These are phyloP conservation scores for Amblyjoppa fuscipennis DNA, from an alignment of 2,888 invertebrate species.

Conservation along the genomic window DNA sequence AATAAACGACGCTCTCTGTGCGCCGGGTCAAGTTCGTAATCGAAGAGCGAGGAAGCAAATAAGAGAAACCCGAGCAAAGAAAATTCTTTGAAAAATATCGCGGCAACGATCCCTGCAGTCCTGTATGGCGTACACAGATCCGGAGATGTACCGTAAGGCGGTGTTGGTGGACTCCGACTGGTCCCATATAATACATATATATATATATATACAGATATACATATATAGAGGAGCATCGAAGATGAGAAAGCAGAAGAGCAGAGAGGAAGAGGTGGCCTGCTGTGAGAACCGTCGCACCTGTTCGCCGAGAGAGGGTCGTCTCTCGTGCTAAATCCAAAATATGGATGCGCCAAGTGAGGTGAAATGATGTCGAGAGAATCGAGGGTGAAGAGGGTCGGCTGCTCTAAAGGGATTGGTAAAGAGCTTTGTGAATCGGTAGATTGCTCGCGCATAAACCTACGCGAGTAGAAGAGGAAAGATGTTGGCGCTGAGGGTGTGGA, in stretches of 20 bases:
- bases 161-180: background rate
- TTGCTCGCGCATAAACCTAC: conserved; percentile 29
- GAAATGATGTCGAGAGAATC: conserved; percentile 63
- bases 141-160: background rate
- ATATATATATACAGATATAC: background rate
- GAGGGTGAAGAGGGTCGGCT: conserved; percentile 52
- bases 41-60: conserved; percentile 30
- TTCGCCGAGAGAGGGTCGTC: conserved; percentile 48
- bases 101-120: background rate
- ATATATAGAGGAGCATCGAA: conserved; percentile 6
- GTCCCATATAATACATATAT: background rate
- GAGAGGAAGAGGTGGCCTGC: conserved; percentile 34
- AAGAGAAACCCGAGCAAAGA: conserved; percentile 1
- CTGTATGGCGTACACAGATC: background rate
- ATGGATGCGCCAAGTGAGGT: conserved; percentile 67
- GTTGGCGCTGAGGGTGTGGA: background rate
- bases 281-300: conserved; percentile 68
- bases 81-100: conserved; percentile 13
- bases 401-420: conserved; percentile 46
- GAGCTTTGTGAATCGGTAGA: conserved; percentile 50
- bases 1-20: conserved; percentile 6
- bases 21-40: conserved; percentile 48
- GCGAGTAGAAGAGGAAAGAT: background rate
- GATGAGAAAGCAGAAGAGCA: conserved; percentile 26
- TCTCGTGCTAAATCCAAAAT: conserved; percentile 65